These are phyloP conservation scores for Nephrotoma guestfalica DNA, from an alignment of 2,888 invertebrate genomes.

Conservation along the genomic window DNA sequence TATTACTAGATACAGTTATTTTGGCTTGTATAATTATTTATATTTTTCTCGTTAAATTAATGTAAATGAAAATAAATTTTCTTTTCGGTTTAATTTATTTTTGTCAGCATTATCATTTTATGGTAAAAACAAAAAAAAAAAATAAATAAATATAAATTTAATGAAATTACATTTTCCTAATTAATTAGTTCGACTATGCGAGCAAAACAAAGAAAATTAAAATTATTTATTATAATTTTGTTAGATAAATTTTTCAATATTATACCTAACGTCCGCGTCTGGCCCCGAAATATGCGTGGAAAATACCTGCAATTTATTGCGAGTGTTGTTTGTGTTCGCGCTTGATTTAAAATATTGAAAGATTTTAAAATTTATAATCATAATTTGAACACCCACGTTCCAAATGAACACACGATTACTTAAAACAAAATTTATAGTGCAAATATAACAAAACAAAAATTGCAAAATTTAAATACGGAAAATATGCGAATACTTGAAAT, in stretches of 20 bases:
- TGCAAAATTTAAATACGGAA: background rate
- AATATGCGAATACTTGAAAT: background rate
- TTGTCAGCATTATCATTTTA: background rate
- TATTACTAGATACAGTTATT: background rate
- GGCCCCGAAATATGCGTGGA: background rate
- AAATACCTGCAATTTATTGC: background rate
- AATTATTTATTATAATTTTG: background rate
- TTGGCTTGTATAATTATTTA: background rate
- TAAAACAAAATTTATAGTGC: background rate
- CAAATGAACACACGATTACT: background rate
- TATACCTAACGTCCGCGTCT: background rate
- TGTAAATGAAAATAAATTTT: background rate
- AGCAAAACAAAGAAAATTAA: background rate
- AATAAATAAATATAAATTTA: background rate
- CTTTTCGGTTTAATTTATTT: background rate
- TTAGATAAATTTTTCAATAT: background rate
- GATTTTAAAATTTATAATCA: background rate
- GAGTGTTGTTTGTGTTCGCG: background rate
- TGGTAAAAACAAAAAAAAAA: background rate
- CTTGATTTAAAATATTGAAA: background rate
- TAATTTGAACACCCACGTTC: background rate
- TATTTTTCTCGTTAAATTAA: background rate
- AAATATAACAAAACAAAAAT: background rate
- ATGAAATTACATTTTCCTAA: background rate
- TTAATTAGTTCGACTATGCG: background rate